Evolutionary conservation across 2,797 vertebrate species (phyloP).

Genomic region (Poeciliopsis presidionis): DNA sequence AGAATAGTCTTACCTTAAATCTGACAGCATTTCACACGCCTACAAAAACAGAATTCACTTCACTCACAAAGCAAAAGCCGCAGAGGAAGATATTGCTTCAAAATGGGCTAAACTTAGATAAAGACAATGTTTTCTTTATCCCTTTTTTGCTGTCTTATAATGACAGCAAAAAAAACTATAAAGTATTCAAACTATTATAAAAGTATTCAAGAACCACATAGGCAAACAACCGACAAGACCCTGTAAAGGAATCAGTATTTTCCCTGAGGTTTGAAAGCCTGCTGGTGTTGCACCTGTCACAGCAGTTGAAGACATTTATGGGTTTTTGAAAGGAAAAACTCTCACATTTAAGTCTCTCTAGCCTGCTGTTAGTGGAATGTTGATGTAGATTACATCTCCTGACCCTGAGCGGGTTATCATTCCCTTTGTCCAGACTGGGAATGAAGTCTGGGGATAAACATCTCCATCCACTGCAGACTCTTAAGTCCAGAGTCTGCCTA

Average conservation of each 20-base stretch:
- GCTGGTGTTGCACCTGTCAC: neutral
- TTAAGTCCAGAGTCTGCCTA: neutral
- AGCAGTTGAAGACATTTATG: neutral
- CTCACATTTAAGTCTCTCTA: neutral
- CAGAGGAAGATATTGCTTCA: neutral
- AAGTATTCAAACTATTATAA: neutral
- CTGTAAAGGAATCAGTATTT: neutral
- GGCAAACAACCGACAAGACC: neutral
- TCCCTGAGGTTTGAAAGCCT: neutral
- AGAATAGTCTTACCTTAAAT: slow-evolving; percentile 51
- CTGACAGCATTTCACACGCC: slow-evolving; percentile 38
- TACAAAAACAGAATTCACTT: slow-evolving; percentile 50
- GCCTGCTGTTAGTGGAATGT: neutral
- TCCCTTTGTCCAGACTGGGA: neutral
- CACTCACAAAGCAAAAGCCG: slow-evolving; percentile 6
- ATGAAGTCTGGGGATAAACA: neutral
- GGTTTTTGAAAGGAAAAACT: too few relatives aligned
- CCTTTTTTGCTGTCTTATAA: neutral
- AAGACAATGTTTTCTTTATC: neutral
- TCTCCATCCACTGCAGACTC: neutral
- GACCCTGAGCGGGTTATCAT: neutral
- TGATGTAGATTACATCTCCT: neutral
- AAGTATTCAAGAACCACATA: neutral
- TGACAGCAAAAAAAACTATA: neutral
- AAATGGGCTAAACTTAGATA: neutral